A percentile compares a stretch with the other conserved stretches of the same genome.
phyloP scores from a whole-genome alignment of 2,113 vertebrate genomes.

The Pyrgilauda ruficollis region DNA sequence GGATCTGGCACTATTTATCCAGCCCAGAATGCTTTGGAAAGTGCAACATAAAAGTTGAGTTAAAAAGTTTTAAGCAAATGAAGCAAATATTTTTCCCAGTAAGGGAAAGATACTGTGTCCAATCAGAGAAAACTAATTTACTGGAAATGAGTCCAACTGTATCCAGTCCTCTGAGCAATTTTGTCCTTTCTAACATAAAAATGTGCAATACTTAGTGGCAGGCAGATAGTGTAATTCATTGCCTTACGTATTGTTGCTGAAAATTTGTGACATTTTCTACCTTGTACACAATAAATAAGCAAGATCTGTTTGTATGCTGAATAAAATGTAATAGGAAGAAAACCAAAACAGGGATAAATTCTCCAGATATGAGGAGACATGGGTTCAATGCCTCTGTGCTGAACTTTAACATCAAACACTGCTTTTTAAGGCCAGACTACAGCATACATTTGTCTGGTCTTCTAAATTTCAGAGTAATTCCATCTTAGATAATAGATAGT shows the following conservation, averaged over 20 bases:
- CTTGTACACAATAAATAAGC: neutral
- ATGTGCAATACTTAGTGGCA: neutral
- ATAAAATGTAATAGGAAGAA: neutral
- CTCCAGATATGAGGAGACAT: neutral
- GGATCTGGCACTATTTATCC: neutral
- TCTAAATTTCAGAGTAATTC: neutral
- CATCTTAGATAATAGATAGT: neutral
- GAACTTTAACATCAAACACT: neutral
- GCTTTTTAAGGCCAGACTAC: neutral
- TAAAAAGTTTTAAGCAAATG: neutral
- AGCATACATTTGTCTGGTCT: neutral
- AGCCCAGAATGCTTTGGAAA: neutral
- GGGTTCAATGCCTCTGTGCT: neutral
- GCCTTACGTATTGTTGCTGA: neutral
- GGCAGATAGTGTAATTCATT: neutral
- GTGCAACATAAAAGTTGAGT: neutral
- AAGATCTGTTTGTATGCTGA: neutral
- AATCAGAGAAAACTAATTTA: neutral
- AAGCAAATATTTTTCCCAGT: neutral
- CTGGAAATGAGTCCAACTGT: neutral
- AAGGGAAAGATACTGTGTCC: neutral
- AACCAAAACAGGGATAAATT: neutral
- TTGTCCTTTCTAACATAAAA: neutral
- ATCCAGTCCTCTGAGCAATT: neutral
- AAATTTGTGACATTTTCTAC: neutral